Evolutionary conservation across 2,888 invertebrate genomes (phyloP).

Genomic region (Spatulosminthurus flaviceps): DNA sequence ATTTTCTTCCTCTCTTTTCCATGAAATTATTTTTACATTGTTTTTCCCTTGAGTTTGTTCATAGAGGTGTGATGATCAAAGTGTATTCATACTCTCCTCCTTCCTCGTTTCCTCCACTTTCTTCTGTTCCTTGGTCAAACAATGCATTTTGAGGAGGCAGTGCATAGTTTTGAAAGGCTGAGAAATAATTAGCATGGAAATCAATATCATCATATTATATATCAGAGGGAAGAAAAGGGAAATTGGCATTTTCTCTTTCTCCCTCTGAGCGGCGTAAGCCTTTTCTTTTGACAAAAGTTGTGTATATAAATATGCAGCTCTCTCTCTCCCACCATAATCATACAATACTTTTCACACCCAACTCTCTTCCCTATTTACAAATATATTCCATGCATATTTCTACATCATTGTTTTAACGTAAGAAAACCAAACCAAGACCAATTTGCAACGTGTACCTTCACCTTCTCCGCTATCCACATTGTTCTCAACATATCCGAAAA

Average conservation of each 20-base stretch:
- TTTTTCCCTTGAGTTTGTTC: conserved; percentile 1
- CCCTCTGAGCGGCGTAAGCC: neutral
- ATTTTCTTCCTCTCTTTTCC: no score
- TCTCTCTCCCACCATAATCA: no score
- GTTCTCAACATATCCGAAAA: neutral
- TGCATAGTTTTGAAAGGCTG: neutral
- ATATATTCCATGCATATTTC: no score
- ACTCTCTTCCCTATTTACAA: no score
- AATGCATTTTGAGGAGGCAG: neutral
- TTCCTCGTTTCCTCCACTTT: neutral
- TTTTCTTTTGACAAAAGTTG: neutral
- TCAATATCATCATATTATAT: conserved; percentile 54
- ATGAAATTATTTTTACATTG: neutral
- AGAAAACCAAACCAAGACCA: no score
- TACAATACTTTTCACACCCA: no score
- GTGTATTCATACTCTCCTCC: neutral
- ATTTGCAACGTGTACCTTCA: no score
- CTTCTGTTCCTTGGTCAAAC: conserved; percentile 1
- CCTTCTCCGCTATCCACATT: no score
- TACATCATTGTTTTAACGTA: no score
- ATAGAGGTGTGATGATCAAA: neutral
- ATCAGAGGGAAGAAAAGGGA: conserved; percentile 51
- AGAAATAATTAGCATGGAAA: conserved; percentile 56
- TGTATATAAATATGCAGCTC: no score
- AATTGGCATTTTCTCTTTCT: conserved; percentile 50